Conservation (phyloP, 2,113 vertebrate species). For the Podilymbus podiceps region DNA sequence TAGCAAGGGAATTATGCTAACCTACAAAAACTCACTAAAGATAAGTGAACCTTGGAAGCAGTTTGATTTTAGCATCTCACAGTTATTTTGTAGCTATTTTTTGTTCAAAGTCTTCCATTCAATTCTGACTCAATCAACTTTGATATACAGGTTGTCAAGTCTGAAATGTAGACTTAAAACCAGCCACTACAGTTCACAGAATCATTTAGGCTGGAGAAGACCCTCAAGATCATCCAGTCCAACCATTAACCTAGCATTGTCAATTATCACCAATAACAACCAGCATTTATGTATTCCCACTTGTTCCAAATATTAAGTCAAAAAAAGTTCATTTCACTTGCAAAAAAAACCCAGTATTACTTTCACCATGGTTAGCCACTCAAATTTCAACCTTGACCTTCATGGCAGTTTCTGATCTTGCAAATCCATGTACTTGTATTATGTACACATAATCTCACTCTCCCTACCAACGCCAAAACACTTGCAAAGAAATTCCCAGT, state of each 20-base stretch:
- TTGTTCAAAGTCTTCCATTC: not conserved
- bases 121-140: not conserved
- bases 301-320: not conserved
- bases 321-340: not conserved
- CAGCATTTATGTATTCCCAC: not conserved
- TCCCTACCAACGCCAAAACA: not conserved
- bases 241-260: not conserved
- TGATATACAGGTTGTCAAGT: not conserved
- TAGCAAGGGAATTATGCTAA: not conserved
- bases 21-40: not conserved
- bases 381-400: not conserved
- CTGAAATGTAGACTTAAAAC: not conserved
- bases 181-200: not conserved
- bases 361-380: not conserved
- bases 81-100: not conserved
- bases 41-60: not conserved
- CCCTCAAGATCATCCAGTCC: not conserved
- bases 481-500: not conserved
- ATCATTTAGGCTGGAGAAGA: not conserved
- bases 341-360: not conserved
- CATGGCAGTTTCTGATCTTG: not conserved
- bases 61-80: not conserved
- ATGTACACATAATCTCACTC: not conserved
- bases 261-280: not conserved
- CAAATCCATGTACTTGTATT: not conserved